phyloP scores from a whole-genome alignment of 2,888 invertebrate genomes.

The Patella pellucida region DNA sequence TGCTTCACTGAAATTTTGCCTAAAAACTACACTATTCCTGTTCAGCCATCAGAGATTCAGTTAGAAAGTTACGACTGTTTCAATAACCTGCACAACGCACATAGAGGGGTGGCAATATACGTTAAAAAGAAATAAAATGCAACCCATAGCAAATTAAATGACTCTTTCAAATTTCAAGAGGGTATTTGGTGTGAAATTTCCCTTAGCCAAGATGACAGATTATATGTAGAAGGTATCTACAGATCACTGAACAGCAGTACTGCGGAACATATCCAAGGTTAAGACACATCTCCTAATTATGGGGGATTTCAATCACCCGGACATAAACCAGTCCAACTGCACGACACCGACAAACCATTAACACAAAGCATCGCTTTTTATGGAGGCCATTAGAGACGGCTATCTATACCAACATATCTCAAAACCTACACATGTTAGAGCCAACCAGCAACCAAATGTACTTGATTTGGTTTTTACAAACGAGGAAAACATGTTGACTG shows the following conservation, averaged over 20 bases:
- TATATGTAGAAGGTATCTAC: constrained; percentile 13
- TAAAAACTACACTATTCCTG: too few relatives aligned
- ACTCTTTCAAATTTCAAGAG: not conserved
- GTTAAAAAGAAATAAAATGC: too few relatives aligned
- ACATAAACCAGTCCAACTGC: too few relatives aligned
- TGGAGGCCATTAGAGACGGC: constrained; percentile 16
- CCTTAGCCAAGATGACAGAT: not conserved
- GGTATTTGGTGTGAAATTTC: constrained; percentile 3
- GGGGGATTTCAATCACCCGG: too few relatives aligned
- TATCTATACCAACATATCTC: constrained; percentile 22
- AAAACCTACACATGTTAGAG: constrained; percentile 24
- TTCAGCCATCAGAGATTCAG: too few relatives aligned
- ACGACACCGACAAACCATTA: too few relatives aligned
- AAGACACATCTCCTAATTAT: too few relatives aligned
- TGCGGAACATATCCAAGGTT: not conserved
- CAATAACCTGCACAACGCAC: too few relatives aligned
- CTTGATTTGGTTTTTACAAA: constrained; percentile 22
- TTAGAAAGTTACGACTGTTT: too few relatives aligned
- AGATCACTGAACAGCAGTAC: constrained; percentile 8
- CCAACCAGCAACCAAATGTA: constrained; percentile 14
- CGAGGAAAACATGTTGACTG: constrained; percentile 19
- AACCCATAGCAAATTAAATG: too few relatives aligned
- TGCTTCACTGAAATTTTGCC: too few relatives aligned
- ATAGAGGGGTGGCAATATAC: too few relatives aligned
- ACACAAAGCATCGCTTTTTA: not conserved